Evolutionary conservation across 2,113 vertebrate species (phyloP).

Genomic region (Plecotus auritus): DNA sequence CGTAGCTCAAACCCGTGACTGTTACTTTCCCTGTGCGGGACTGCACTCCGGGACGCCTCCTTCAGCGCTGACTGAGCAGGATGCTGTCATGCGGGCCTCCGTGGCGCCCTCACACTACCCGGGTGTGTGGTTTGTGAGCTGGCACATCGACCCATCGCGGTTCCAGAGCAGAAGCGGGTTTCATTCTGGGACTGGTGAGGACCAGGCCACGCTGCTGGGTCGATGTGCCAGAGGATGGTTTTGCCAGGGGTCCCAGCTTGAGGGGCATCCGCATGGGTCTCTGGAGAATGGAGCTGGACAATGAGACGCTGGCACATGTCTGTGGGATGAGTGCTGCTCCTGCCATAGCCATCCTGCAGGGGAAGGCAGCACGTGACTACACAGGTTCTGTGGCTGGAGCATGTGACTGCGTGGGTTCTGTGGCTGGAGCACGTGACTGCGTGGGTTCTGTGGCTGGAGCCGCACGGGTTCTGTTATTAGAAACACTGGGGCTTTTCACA

Average conservation of each 20-base stretch:
- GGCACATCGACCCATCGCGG: constrained; percentile 51
- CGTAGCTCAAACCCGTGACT: background rate
- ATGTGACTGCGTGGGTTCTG: too few species aligned
- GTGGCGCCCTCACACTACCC: background rate
- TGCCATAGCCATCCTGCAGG: too few species aligned
- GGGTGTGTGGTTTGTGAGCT: background rate
- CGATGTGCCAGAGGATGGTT: background rate
- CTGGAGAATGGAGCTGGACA: background rate
- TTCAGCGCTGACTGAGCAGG: background rate
- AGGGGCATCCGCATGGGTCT: background rate
- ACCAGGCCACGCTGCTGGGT: constrained; percentile 2
- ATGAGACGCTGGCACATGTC: background rate
- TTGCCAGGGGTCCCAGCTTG: background rate
- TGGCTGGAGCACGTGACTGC: too few species aligned
- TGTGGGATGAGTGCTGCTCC: too few species aligned
- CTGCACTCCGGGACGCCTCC: background rate
- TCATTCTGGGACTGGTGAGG: constrained; percentile 15
- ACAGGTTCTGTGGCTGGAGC: too few species aligned
- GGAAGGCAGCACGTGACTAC: too few species aligned
- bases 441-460: background rate
- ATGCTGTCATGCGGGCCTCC: constrained; percentile 51
- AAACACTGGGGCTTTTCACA: background rate
- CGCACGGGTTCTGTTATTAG: background rate
- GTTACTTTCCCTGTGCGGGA: background rate
- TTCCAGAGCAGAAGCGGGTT: background rate